These are phyloP conservation scores for Tretioscincus oriximinensis DNA, from an alignment of 2,113 vertebrate genomes.

Conservation along the genomic window DNA sequence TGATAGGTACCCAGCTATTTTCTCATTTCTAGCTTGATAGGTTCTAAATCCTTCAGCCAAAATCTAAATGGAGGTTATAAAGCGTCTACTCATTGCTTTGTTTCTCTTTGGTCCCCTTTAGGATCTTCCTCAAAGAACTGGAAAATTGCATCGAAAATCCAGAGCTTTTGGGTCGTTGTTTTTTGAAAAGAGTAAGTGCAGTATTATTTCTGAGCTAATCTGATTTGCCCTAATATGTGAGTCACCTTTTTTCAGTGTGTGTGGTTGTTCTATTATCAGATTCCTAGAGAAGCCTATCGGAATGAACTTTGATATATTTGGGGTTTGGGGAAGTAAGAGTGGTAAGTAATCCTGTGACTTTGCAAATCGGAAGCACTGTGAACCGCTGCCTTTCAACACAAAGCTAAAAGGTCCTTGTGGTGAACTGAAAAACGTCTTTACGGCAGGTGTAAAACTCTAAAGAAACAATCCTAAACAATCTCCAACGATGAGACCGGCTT, in stretches of 20 bases:
- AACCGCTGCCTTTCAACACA: no score
- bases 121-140: constrained; percentile 90
- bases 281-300: background rate
- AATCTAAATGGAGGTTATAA: background rate
- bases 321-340: no score
- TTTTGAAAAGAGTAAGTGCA: constrained; percentile 90
- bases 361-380: no score
- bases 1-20: background rate
- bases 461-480: no score
- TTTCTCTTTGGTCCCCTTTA: constrained; percentile 58
- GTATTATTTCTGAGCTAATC: background rate
- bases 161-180: constrained; percentile 88
- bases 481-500: no score
- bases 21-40: background rate
- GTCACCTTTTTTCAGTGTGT: background rate
- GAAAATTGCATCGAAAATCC: constrained; percentile 89
- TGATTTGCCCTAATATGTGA: background rate
- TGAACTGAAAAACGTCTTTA: no score
- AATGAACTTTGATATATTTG: no score
- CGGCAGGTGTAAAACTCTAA: no score
- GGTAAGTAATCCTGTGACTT: no score
- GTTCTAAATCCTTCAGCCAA: background rate
- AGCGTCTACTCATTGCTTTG: constrained; percentile 5
- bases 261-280: no score
- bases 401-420: no score